Conservation (phyloP, 2,113 vertebrate genomes). For the Diadophis punctatus region DNA sequence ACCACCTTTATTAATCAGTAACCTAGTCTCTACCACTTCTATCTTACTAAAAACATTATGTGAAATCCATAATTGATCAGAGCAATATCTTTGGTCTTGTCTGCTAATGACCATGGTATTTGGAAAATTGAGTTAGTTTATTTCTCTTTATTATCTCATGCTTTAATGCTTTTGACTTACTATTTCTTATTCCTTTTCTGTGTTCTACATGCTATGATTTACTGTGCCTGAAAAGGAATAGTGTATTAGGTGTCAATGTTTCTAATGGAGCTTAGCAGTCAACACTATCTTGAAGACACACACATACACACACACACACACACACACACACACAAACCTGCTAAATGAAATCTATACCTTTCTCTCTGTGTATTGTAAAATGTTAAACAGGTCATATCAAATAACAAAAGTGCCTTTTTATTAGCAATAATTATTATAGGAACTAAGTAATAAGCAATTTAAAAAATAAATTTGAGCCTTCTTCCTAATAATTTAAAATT, state of each 20-base stretch:
- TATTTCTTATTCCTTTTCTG: neutral
- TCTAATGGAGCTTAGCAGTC: neutral
- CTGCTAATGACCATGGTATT: neutral
- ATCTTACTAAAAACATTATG: neutral
- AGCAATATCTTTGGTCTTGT: neutral
- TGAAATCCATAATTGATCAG: neutral
- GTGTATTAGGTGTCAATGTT: neutral
- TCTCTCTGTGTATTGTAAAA: neutral
- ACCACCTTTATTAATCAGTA: neutral
- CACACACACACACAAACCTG: neutral
- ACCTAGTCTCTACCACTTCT: neutral
- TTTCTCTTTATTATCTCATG: neutral
- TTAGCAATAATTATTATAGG: neutral
- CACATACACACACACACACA: neutral
- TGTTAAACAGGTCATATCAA: neutral
- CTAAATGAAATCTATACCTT: neutral
- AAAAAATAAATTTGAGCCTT: neutral
- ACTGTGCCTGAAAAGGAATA: neutral
- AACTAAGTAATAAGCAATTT: neutral
- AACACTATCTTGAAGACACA: neutral
- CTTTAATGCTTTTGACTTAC: neutral
- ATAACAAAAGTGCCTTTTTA: neutral
- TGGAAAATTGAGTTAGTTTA: neutral
- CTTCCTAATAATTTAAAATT: neutral
- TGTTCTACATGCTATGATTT: neutral